Evolutionary conservation across 2,888 invertebrate genomes (phyloP), one percentile per base, ranked within the genome.

Genomic region (Cantharis flavilabris): DNA sequence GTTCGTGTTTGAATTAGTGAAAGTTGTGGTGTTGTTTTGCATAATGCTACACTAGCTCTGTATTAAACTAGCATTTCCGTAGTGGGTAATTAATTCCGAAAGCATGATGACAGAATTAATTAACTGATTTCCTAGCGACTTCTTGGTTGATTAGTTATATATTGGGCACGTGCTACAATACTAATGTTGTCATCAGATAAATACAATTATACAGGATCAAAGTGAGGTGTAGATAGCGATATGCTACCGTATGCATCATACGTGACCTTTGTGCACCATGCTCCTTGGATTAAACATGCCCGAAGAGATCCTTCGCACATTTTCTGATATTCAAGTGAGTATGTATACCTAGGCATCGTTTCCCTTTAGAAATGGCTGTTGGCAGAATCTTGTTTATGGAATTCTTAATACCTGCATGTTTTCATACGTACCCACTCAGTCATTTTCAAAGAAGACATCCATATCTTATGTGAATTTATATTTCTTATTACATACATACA

Each of bases 271-370:
- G 84, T 84, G 85, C 83, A 82, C 82, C 81, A 79, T 80, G 80
- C 81, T 83, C 81, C 81, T 81, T 82, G 82, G 83, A 83, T 83
- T 84, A 85, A 87, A 85, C 84, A 86, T 86, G 86, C 86, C 86
- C 85, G 86, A 86, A 84, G 86, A 85, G 83, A 85, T 86, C 80
- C 84, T 84, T 81, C 84, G 84, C 83, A 85, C 85, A 83, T 86
- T 86, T 82, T 84, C 86, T 84, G 85, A 86, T 78, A 83, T 86
- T 80, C 86, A 87, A 86, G 87, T 87, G 82, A 84, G 82, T 80
- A 62, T 63, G 49, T 72, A 49, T 49, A 49, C 7, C 49, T 49
- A 13, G 49, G 9, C 49, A 49, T n/a, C n/a, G n/a, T 49, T 49
- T 49, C 49, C n/a, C 49, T 49, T 49, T 49, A 49, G 49, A 49